phyloP scores from a whole-genome alignment of 1,140 invertebrate genomes.

The Bombus vancouverensis region DNA sequence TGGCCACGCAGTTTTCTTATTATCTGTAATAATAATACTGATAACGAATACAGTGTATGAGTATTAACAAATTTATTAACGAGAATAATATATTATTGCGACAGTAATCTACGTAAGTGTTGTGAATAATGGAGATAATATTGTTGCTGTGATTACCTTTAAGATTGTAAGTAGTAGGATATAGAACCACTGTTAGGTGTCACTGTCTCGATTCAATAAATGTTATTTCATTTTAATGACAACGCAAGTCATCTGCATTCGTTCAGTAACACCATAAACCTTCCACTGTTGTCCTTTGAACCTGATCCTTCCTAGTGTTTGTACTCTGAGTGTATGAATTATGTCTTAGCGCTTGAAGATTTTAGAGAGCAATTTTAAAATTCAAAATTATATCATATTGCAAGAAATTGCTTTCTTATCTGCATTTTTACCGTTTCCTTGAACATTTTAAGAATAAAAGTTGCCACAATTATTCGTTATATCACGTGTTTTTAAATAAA shows the following conservation, averaged over 20 bases:
- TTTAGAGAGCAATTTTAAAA: background rate
- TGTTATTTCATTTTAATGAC: slow-evolving; percentile 83
- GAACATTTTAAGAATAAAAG: too few relatives aligned
- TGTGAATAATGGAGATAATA: slow-evolving; percentile 83
- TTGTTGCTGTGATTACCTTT: slow-evolving; percentile 84
- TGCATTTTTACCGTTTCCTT: background rate
- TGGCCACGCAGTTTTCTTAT: slow-evolving; percentile 70
- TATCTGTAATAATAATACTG: slow-evolving; percentile 78
- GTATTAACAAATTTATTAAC: slow-evolving; percentile 81
- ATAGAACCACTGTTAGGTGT: slow-evolving; percentile 82
- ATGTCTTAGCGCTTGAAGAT: background rate
- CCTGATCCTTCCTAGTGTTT: background rate
- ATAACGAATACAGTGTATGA: slow-evolving; percentile 80
- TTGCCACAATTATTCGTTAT: background rate
- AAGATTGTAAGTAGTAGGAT: slow-evolving; percentile 83
- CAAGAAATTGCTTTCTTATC: background rate
- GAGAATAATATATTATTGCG: slow-evolving; percentile 80
- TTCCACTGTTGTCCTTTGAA: background rate
- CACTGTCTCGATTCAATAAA: slow-evolving; percentile 83
- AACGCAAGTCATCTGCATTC: slow-evolving; percentile 33
- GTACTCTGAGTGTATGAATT: background rate
- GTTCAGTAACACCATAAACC: background rate
- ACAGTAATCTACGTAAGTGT: slow-evolving; percentile 83
- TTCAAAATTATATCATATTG: background rate
- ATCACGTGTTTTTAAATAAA: background rate